Evolutionary conservation across 35 echinoderm and acorn worm genomes (phyloP).

Genomic region (Amphiura filiformis): DNA sequence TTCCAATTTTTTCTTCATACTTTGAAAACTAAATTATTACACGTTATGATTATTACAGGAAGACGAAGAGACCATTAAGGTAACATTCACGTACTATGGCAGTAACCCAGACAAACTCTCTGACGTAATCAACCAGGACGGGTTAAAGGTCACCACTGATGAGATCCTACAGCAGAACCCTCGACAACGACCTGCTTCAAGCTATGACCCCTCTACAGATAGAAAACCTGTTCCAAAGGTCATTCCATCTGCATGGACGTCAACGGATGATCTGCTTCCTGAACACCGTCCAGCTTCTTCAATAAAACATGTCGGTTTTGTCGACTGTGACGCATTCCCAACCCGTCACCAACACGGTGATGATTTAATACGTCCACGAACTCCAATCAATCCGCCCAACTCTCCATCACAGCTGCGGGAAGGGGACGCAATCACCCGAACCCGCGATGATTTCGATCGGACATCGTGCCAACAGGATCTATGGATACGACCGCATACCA

Average conservation of each 20-base stretch:
- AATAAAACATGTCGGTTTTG: background rate
- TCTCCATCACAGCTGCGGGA: background rate
- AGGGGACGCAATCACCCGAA: background rate
- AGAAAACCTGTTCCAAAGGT: no score
- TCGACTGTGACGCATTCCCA: background rate
- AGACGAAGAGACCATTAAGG: conserved; percentile 49
- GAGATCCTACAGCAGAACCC: background rate
- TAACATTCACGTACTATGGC: conserved; percentile 63
- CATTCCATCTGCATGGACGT: no score
- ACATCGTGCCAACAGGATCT: background rate
- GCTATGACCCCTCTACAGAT: background rate
- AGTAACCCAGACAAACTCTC: background rate
- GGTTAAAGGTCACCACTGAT: background rate
- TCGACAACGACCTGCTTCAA: background rate
- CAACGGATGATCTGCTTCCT: no score
- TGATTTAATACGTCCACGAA: background rate
- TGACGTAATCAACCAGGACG: background rate
- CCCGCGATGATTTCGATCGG: background rate
- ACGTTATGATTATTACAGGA: no score
- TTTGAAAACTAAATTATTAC: no score
- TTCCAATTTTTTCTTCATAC: no score
- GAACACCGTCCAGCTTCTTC: no score
- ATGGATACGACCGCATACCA: background rate
- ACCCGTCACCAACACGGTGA: background rate
- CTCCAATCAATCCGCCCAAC: background rate